Conservation (phyloP, 2,113 vertebrate genomes). For the Chascanopsetta lugubris region DNA sequence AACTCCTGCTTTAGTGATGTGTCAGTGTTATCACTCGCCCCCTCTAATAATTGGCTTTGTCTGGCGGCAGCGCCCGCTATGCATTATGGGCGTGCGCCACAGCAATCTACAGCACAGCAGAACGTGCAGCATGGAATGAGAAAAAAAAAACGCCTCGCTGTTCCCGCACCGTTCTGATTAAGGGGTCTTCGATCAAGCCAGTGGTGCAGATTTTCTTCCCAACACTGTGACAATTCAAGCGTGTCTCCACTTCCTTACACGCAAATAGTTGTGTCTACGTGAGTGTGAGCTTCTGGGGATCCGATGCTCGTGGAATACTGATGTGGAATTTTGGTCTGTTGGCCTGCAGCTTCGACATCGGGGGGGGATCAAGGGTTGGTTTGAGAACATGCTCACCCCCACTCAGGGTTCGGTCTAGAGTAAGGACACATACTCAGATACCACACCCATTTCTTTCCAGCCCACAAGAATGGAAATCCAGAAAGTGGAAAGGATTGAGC, state of each 20-base stretch:
- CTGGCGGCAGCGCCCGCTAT: constrained; percentile 41
- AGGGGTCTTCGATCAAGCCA: constrained; percentile 24
- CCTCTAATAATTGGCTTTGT: constrained; percentile 69
- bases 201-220: background rate
- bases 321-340: constrained; percentile 44
- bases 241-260: constrained; percentile 27
- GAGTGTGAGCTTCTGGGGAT: constrained; percentile 18
- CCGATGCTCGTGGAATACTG: constrained; percentile 53
- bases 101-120: constrained; percentile 48
- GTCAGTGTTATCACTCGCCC: constrained; percentile 64
- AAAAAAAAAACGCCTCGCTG: constrained; percentile 25
- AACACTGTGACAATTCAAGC: constrained; percentile 27
- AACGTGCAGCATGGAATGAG: constrained; percentile 49
- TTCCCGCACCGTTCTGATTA: constrained; percentile 12
- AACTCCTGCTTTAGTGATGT: constrained; percentile 57
- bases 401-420: background rate
- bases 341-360: background rate
- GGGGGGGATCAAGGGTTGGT: background rate
- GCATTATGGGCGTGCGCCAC: constrained; percentile 42
- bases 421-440: constrained; percentile 9
- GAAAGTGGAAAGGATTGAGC: constrained; percentile 8
- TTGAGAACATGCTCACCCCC: constrained; percentile 5
- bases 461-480: constrained; percentile 15
- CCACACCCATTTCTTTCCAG: constrained; percentile 1
- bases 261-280: constrained; percentile 1